These are phyloP conservation scores for Raja brachyura DNA, from an alignment of 2,113 vertebrate species.

Conservation along the genomic window DNA sequence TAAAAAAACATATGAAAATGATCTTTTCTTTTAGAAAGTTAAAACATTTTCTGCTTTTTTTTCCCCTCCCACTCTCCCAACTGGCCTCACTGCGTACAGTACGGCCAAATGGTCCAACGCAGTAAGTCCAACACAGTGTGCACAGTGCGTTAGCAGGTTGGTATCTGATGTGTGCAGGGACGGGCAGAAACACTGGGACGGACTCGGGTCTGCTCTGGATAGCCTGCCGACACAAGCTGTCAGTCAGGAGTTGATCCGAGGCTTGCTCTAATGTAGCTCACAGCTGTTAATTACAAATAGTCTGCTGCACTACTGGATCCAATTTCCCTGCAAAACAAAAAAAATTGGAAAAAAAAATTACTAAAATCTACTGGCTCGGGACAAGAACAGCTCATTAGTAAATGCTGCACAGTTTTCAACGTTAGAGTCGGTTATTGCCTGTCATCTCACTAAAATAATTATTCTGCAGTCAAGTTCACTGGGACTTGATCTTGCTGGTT, in stretches of 20 bases:
- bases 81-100: background rate
- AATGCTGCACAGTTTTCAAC: background rate
- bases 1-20: background rate
- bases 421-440: background rate
- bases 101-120: background rate
- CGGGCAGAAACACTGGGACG: background rate
- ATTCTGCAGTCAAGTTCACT: background rate
- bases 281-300: background rate
- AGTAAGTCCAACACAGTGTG: background rate
- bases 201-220: background rate
- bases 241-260: conserved; percentile 13
- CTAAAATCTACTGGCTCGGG: background rate
- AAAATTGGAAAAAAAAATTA: background rate
- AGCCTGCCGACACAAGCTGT: conserved; percentile 6
- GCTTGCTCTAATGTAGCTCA: background rate
- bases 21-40: background rate
- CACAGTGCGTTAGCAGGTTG: background rate
- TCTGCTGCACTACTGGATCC: background rate
- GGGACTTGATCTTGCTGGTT: too few species aligned
- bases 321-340: conserved; percentile 24
- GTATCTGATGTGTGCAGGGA: background rate
- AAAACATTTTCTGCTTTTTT: background rate
- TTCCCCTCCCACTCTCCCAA: background rate
- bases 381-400: background rate
- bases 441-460: background rate